These are phyloP conservation scores for Myotis myotis DNA, from an alignment of 2,797 vertebrate species.

Conservation along the genomic window DNA sequence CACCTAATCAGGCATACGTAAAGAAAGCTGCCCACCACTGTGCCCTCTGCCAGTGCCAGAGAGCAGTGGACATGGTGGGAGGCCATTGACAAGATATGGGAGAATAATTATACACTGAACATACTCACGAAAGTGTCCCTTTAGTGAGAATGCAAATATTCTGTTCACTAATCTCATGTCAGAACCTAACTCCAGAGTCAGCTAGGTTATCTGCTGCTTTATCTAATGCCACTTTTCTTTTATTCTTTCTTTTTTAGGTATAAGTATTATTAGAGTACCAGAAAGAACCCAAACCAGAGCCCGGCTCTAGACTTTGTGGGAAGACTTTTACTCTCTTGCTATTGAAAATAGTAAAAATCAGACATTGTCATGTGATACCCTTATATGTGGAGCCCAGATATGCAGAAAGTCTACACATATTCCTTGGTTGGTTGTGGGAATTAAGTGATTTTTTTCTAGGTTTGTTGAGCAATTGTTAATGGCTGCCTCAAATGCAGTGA, in stretches of 20 bases:
- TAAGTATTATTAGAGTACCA: conserved; percentile 23
- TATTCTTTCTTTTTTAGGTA: conserved; percentile 63
- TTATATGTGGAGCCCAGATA: conserved; percentile 12
- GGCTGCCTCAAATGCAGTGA: not conserved
- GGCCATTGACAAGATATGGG: conserved; percentile 79
- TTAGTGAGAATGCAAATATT: conserved; percentile 78
- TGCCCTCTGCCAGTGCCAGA: conserved; percentile 78
- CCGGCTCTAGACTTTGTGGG: conserved; percentile 37
- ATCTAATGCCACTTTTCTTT: conserved; percentile 78
- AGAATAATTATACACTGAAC: conserved; percentile 75
- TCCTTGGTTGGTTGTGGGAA: not conserved
- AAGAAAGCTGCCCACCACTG: conserved; percentile 82
- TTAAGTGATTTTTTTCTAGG: conserved; percentile 32
- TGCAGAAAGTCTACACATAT: not conserved
- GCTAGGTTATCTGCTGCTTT: conserved; percentile 79
- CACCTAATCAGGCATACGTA: conserved; percentile 83
- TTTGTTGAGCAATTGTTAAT: conserved; percentile 13
- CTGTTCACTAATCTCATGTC: conserved; percentile 80
- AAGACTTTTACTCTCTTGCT: conserved; percentile 28
- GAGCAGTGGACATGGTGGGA: conserved; percentile 82
- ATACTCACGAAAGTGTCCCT: conserved; percentile 79
- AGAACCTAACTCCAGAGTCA: conserved; percentile 79
- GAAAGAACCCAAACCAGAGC: conserved; percentile 44
- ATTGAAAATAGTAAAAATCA: conserved; percentile 33
- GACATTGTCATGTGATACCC: not conserved